These are phyloP conservation scores for Eulemur rufifrons DNA, from an alignment of 2,113 vertebrate genomes.

Conservation along the genomic window DNA sequence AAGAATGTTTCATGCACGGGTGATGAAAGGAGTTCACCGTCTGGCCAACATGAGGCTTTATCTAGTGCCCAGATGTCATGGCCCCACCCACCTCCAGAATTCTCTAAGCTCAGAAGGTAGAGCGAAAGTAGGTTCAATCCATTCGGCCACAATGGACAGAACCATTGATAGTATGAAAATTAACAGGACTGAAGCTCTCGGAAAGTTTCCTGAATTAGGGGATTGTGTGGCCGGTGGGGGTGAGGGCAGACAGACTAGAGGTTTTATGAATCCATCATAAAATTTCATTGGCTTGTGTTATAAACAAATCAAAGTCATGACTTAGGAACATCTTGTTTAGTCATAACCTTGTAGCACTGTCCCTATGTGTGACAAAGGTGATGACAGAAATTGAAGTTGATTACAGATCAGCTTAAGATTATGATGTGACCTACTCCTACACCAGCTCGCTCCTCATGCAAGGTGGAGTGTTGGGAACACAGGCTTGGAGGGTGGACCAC, in stretches of 20 bases:
- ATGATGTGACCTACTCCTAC: accelerated
- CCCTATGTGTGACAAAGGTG: not conserved
- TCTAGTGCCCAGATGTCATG: no score
- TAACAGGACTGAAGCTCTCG: slow-evolving; percentile 87
- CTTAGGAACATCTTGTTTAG: not conserved
- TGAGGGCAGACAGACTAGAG: accelerated
- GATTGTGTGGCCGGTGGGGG: slow-evolving; percentile 79
- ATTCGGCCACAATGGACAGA: not conserved
- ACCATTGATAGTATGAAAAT: not conserved
- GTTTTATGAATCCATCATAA: slow-evolving; percentile 83
- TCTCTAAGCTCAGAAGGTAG: not conserved
- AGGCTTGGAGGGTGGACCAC: not conserved
- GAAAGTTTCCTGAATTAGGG: slow-evolving; percentile 92
- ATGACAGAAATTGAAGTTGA: not conserved
- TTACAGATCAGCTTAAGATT: not conserved
- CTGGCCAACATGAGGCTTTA: not conserved
- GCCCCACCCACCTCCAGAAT: not conserved
- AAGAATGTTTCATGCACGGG: not conserved
- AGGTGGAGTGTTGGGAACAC: not conserved
- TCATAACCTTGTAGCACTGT: no score
- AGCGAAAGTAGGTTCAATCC: not conserved
- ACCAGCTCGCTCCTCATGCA: accelerated
- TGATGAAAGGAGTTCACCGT: not conserved
- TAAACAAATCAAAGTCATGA: not conserved
- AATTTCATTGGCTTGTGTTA: slow-evolving; percentile 81